These are phyloP conservation scores for Aphrocallistes beatrix DNA, from an alignment of 37 sponge, comb jelly and placozoan species.

Conservation along the genomic window DNA sequence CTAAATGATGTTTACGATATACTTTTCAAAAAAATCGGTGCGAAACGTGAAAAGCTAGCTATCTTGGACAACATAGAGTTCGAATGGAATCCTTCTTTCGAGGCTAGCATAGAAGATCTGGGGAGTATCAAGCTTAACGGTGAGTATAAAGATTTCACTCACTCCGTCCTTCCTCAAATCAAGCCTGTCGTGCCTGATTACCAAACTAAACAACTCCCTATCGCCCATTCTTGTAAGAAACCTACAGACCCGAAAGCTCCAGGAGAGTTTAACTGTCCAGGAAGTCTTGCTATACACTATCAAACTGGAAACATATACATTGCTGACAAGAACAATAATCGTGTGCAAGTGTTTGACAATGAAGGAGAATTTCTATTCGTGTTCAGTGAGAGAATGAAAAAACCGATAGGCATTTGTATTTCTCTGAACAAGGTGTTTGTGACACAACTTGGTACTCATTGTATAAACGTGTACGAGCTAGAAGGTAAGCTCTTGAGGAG, in stretches of 20 bases:
- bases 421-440: not conserved
- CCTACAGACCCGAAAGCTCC: conserved; percentile 10
- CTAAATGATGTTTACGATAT: too few species aligned
- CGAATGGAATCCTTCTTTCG: too few species aligned
- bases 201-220: not conserved
- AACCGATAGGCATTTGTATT: not conserved
- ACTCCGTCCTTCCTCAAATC: not conserved
- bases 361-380: conserved; percentile 10
- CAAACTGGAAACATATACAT: conserved; percentile 34
- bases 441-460: not conserved
- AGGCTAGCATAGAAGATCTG: too few species aligned
- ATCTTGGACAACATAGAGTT: too few species aligned
- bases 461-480: conserved; percentile 12
- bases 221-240: not conserved
- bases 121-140: too few species aligned
- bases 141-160: too few species aligned
- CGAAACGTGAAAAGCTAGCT: too few species aligned
- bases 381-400: conserved; percentile 2
- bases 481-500: conserved; percentile 3
- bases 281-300: conserved; percentile 41
- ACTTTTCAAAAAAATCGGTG: too few species aligned
- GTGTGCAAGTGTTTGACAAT: conserved; percentile 37
- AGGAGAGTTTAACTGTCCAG: conserved; percentile 40
- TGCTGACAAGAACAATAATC: conserved; percentile 54
- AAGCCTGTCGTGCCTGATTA: conserved; percentile 12